phyloP scores from a whole-genome alignment of 1,140 invertebrate genomes.

The Ceratina calcarata region DNA sequence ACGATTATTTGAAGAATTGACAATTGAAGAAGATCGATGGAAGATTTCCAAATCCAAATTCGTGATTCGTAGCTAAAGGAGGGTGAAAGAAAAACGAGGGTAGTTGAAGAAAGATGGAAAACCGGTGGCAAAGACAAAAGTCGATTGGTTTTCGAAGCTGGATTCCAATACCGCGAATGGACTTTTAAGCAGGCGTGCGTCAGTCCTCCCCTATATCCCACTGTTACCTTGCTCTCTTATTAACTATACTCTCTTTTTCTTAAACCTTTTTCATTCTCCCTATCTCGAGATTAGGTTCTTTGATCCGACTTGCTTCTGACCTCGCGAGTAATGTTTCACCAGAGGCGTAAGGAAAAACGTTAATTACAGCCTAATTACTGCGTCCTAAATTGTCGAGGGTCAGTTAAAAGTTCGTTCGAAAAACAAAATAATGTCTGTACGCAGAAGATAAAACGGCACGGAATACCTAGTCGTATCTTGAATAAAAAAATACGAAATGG shows the following conservation, averaged over 20 bases:
- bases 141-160: slow-evolving; percentile 59
- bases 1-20: not conserved
- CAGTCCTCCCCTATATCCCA: slow-evolving; percentile 35
- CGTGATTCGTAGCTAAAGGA: not conserved
- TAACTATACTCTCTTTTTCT: slow-evolving; percentile 17
- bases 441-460: too few species aligned
- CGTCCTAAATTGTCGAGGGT: too few species aligned
- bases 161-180: slow-evolving; percentile 65
- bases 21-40: too few species aligned
- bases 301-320: slow-evolving; percentile 37
- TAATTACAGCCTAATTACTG: not conserved
- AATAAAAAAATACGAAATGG: too few species aligned
- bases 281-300: slow-evolving; percentile 34
- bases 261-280: slow-evolving; percentile 6
- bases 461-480: too few species aligned
- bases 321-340: slow-evolving; percentile 29
- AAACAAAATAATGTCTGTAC: not conserved
- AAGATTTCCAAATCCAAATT: too few species aligned
- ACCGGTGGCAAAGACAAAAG: slow-evolving; percentile 54
- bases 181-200: slow-evolving; percentile 65
- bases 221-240: slow-evolving; percentile 34
- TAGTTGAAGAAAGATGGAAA: not conserved
- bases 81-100: not conserved
- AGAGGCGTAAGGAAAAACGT: not conserved
- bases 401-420: not conserved